phyloP scores from a whole-genome alignment of 2,888 invertebrate genomes.

The Brachycybe producta region DNA sequence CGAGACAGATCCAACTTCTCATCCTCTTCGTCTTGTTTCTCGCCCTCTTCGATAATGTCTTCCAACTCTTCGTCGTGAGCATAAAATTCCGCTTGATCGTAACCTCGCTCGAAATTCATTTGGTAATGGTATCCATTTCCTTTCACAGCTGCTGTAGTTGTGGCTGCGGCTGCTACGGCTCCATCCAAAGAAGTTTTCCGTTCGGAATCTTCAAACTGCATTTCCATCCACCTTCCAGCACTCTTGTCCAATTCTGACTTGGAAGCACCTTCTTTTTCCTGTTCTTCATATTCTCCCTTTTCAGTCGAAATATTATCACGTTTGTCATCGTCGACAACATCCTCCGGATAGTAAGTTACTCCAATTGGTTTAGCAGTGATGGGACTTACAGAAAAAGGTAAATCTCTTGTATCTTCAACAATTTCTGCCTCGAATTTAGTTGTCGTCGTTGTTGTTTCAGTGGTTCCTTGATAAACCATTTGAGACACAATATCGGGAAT shows the following conservation, averaged over 20 bases:
- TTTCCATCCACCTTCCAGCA: conserved; percentile 59
- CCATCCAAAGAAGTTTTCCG: conserved; percentile 40
- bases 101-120: conserved; percentile 26
- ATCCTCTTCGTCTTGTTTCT: conserved; percentile 41
- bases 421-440: conserved; percentile 1
- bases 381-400: background rate
- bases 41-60: conserved; percentile 61
- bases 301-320: conserved; percentile 18
- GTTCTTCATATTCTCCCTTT: conserved; percentile 18
- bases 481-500: background rate
- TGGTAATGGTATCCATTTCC: conserved; percentile 33
- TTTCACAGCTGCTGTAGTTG: conserved; percentile 37
- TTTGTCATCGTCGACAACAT: conserved; percentile 3
- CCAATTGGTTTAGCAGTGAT: conserved; percentile 11
- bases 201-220: conserved; percentile 72
- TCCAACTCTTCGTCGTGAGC: conserved; percentile 49
- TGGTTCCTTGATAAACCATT: no score
- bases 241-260: background rate
- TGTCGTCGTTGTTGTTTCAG: no score
- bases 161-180: background rate
- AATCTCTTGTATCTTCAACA: background rate
- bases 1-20: conserved; percentile 49
- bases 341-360: conserved; percentile 16
- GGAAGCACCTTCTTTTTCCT: conserved; percentile 20
- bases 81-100: conserved; percentile 43